Base-by-base conservation (phyloP, 92 coral and sea anemone genomes). In the Epizoanthus stellaris region DNA sequence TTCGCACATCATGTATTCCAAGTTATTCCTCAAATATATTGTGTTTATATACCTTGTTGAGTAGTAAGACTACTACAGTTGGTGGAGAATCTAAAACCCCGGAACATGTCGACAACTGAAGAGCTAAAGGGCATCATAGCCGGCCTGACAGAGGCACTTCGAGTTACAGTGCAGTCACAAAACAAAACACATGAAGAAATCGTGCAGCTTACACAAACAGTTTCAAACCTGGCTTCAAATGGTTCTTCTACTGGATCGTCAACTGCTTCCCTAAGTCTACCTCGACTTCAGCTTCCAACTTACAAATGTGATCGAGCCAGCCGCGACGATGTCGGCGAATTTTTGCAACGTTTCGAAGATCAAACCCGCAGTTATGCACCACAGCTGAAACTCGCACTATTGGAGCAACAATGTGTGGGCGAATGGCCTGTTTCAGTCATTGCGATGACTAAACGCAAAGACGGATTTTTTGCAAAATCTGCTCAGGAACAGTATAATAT, bases 401-500 rank as follows among this genome's bases (percentile, higher is more conserved):
- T 89, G 67, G 87, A 91, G 81, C 94, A 91, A 75, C 94, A 88
- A 76, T 80, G 88, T 64, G 82, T 61, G 36, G 86, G 95, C 34
- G 87, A 92, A 49, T 92, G 90, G 95, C 82, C 93, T 47, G 64
- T 84, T 34, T 89, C 91, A 20, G 91, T 87, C 17, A 70, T 83
- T n/a, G 84, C 82, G 21, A 82, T 88, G 20, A 75, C 85, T 70
- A 84, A 90, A 82, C 85, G 71, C 21, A 73, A 70, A 25, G 86
- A 87, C 16, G 93, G 81, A 47, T 90, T 77, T 63, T 80, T 83
- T 60, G 85, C 59, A 16, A 85, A 92, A 85, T 30, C 86, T 23
- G 80, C 90, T 61, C 80, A 80, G 62, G 95, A 92, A 42, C 85
- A 86, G 62, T 77, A 70, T 76, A 45, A 68, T 62, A n/a, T 81